Base-by-base conservation (phyloP, 2,888 invertebrate genomes). In the Lamellibrachia columna region DNA sequence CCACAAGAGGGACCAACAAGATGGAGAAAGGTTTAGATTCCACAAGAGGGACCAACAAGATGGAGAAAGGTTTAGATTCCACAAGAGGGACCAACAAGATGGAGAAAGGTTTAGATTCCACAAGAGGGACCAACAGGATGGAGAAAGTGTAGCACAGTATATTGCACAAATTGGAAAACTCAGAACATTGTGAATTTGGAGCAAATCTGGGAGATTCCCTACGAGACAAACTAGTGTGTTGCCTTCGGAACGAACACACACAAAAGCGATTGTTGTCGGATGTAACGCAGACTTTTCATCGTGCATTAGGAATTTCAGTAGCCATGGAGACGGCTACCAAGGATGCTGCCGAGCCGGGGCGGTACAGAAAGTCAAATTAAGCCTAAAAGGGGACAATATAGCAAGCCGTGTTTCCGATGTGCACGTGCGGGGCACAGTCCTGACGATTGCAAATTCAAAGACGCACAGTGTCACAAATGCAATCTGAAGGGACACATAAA, bases 151-250 rank as follows among this genome's bases (percentile, higher is more conserved):
- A 11, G n/a, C 93, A 9, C 55, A 92, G 7, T 94, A 90, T 92
- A 92, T 93, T 11, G 93, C 94, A 0, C 91, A 93, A 52, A 90
- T 94, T 60, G 91, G 93, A 60, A 91, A 93, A 52, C 40, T 91
- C 94, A 53, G 92, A 93, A 90, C 92, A 94, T 91, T 94, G 94
- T 92, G 92, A 94, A 90, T 94, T 92, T 92, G 91, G 40, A 22
- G 92, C 22, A n/a, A 94, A 92, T 2, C 58, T 94, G 8, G 92
- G 93, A 15, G 91, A 11, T 6, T 93, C 93, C 92, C 55, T 94
- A 15, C 90, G 94, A 91, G 94, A 94, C 55, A 90, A 93, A 28
- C 92, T 90, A 90, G 90, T 90, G 90, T 90, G 90, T 90, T 1
- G 90, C 90, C 90, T 90, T 90, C 90, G 90, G 90, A 40, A 40